Evolutionary conservation across 2,888 invertebrate genomes (phyloP), one percentile per base, ranked within the genome.

Genomic region (Piscicola geometra): DNA sequence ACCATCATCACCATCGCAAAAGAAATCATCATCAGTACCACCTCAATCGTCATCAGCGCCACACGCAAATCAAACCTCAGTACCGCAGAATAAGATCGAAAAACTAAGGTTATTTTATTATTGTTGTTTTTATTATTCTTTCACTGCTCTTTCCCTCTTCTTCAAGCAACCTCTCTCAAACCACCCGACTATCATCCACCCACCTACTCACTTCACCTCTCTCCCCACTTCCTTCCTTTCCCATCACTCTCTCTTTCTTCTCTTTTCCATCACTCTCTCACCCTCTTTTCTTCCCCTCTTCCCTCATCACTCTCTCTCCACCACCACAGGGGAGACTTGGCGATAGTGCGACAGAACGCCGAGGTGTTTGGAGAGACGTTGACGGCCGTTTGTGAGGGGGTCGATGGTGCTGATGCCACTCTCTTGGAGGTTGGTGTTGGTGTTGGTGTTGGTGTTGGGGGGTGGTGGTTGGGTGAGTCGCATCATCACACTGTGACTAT

Each of bases 351-450:
- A 82, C 91, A 92, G 80, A 97, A 96, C 85, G 92, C 94, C 90
- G 88, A 90, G 67, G 94, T 99, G 0, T 90, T 99, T 86, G 91
- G 92, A 75, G 98, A 99, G 86, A 95, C 98, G 94, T 88, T 99
- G 73, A 91, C 90, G 80, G 94, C 95, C 85, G 88, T 97, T 81
- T 91, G 91, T 47, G 90, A 91, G 28, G 81, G 91, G 80, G 94
- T 94, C 82, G 76, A 21, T 30, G 41, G 15, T 9, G n/a, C 69
- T 15, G n/a, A 28, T 3, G 15, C 60, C 1, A 15, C 60, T 21
- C 25, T 28, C 2, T n/a, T 35, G 30, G 77, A 79, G 64, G 25
- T 75, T n/a, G 76, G 79, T 33, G 69, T 79, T 2, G 70, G 79
- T 21, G 77, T 77, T 77, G 79, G 77, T 21, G 21, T n/a, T 33